A percentile compares a stretch with the other conserved stretches of the same genome.
These are phyloP conservation scores for Piscicola geometra DNA, from an alignment of 2,888 invertebrate species.

Conservation along the genomic window DNA sequence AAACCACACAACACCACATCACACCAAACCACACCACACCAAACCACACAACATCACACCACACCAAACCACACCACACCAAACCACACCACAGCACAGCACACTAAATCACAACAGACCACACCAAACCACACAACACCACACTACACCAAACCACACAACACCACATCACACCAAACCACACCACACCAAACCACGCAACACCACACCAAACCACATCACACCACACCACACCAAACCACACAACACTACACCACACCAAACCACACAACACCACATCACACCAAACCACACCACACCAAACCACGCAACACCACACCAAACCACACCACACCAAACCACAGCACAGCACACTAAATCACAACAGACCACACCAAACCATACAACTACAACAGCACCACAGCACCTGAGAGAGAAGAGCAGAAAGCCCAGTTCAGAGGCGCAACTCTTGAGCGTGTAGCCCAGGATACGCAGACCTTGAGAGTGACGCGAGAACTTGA, in stretches of 20 bases:
- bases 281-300: background rate
- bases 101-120: background rate
- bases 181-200: background rate
- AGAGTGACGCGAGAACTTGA: constrained; percentile 99
- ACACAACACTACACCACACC: background rate
- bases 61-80: background rate
- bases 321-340: background rate
- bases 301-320: too few relatives aligned
- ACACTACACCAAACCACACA: background rate
- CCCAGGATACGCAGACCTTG: constrained; percentile 96
- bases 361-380: background rate
- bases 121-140: background rate
- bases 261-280: too few relatives aligned
- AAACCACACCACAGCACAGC: background rate
- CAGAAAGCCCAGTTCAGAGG: constrained; percentile 96
- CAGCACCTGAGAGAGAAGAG: constrained; percentile 76
- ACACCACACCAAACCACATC: background rate
- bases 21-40: background rate
- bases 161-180: background rate
- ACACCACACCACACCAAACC: background rate
- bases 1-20: background rate
- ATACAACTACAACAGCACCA: background rate
- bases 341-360: background rate
- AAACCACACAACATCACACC: too few relatives aligned
- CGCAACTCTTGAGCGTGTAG: constrained; percentile 97